Base-by-base conservation (phyloP, 2,888 invertebrate species). In the Mesochorus sp. region DNA sequence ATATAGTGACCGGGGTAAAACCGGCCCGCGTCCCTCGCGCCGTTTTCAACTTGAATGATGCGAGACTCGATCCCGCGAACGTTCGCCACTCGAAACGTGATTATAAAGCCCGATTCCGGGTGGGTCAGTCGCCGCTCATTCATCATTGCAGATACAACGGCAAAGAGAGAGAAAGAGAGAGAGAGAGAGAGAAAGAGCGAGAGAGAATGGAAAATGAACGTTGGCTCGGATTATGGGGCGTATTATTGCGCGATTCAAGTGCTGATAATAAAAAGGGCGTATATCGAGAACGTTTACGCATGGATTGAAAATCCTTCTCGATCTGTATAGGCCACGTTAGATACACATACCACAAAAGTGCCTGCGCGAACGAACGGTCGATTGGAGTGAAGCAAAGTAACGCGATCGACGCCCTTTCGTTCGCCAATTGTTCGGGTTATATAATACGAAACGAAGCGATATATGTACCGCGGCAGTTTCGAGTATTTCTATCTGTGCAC, bases 61-160 rank as follows among this genome's bases (percentile, higher is more conserved):
- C 49, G 77, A 76, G 47, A 59, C 17, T 61, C 59, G 70, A 66
- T 64, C 8, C 34, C 21, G n/a, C n/a, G 5, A 53, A 31, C 57
- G 57, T 47, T 37, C 70, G 12, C 37, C 49, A 76, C 81, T 81
- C 83, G 82, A 85, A 87, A 86, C 81, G 82, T 85, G 85, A 88
- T 88, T 88, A 88, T 88, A 88, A 88, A 88, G 85, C 86, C 79
- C 83, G 84, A 83, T 85, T 78, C 81, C 73, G 57, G 62, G 31
- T 76, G 72, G 81, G 73, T 79, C 79, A 77, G 80, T 49, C 79
- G 77, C 42, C 80, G 79, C 80, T 68, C 84, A 86, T 88, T 84
- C 83, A 86, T 87, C 87, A 88, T 86, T 81, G 84, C 81, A 77
- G 62, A 62, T 47, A 64, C 64, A 83, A 80, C 81, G 80, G 31